Evolutionary conservation across 2,797 vertebrate species (phyloP), one percentile per base, ranked within the genome.

Genomic region (Buceros bicornis): DNA sequence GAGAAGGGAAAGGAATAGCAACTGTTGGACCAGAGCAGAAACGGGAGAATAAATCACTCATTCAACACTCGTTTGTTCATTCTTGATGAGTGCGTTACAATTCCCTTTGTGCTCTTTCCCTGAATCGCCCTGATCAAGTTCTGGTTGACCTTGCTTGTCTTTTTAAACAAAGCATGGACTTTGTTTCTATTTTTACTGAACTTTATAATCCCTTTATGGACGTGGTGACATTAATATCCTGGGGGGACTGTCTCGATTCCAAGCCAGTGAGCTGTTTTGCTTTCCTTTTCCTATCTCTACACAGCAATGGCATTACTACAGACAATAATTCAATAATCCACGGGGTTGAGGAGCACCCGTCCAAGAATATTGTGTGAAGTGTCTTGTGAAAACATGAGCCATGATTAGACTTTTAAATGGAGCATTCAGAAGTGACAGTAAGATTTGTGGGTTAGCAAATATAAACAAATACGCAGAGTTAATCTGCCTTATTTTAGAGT

Each of bases 101-200:
- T 90, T 64, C 62, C 53, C 80, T 70, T 82, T 69, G 48, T 72
- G 35, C 22, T 92, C 24, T 45, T 73, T 84, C 82, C 43, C 89
- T n/a, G 13, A 61, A 65, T 58, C 70, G 78, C 82, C 62, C 89
- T 45, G 62, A 92, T 92, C 89, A 85, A 90, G 87, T 92, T 91
- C 64, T 78, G 50, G 84, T 82, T 96, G 95, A 96, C 96, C 91
- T 97, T 96, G 90, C 90, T 97, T 94, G 93, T 95, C 93, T 95
- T 96, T 96, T 96, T 90, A 89, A 93, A 80, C 54, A 64, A 50
- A 67, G 58, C 85, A 62, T 62, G 86, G 94, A 70, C 94, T 95
- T 86, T 89, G 95, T 89, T 96, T 96, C 97, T 97, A 94, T 96
- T 97, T 97, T 96, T 96, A 89, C 81, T 91, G 85, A 91, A 62